A percentile compares a stretch with the other conserved stretches of the same genome.
Conservation (phyloP, 2,797 vertebrate genomes). For the Lerista edwardsae region DNA sequence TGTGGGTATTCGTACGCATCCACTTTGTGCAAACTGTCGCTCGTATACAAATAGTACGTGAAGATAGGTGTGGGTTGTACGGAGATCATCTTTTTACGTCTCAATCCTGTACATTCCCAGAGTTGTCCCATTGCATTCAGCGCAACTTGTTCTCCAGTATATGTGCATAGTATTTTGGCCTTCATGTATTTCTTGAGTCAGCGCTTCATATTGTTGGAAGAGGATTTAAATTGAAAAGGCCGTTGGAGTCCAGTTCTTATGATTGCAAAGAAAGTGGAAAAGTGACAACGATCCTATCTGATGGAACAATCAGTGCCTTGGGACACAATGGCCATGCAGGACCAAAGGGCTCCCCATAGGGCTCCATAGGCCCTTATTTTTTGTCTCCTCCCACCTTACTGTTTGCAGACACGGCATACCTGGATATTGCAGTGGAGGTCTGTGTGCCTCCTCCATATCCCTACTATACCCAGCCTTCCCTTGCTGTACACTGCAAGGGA, state of each 20-base stretch:
- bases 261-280: neutral
- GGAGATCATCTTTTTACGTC: neutral
- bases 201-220: neutral
- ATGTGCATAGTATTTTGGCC: too few species aligned
- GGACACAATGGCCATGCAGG: neutral
- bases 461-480: neutral
- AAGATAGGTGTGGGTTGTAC: neutral
- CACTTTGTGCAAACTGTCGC: neutral
- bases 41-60: neutral
- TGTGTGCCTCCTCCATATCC: neutral
- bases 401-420: too few species aligned
- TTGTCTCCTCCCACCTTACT: too few species aligned
- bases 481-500: neutral
- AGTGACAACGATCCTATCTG: neutral
- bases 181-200: neutral
- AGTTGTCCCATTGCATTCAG: too few species aligned
- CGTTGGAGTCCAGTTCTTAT: neutral
- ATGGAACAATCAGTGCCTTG: neutral
- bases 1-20: constrained; percentile 73
- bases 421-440: neutral
- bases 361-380: too few species aligned
- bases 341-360: too few species aligned
- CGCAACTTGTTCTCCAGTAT: too few species aligned
- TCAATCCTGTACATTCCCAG: too few species aligned
- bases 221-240: too few species aligned